Percentiles rank a stretch among this genome's conserved stretches.
Evolutionary conservation across 2,113 vertebrate genomes (phyloP).

Genomic region (Protobothrops flavoviridis): DNA sequence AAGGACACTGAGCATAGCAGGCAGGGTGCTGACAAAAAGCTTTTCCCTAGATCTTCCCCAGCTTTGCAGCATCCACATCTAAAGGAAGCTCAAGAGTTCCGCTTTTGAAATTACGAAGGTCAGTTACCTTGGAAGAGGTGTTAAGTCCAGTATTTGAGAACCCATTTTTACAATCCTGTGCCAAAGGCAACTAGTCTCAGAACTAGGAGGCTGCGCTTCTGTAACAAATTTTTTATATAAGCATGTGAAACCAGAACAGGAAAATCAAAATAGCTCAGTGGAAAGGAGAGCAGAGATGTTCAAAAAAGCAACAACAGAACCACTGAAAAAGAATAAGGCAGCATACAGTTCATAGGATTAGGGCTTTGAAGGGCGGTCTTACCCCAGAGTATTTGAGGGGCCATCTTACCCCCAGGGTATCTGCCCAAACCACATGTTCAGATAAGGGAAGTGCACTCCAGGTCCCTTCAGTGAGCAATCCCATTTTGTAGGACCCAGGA

Average conservation of each 20-base stretch:
- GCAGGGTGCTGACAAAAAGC: not conserved
- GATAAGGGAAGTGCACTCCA: not conserved
- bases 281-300: not conserved
- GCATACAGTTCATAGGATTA: not conserved
- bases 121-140: not conserved
- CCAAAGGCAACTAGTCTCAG: not conserved
- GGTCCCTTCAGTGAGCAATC: not conserved
- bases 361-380: not conserved
- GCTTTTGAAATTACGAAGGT: not conserved
- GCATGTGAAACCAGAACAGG: not conserved
- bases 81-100: not conserved
- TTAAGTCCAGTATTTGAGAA: not conserved
- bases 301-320: not conserved
- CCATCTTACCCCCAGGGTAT: not conserved
- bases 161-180: not conserved
- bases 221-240: not conserved
- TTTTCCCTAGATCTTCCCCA: not conserved
- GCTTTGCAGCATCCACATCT: not conserved
- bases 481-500: not conserved
- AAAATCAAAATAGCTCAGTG: not conserved
- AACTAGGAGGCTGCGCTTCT: not conserved
- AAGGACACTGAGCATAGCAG: no score
- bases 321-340: not conserved
- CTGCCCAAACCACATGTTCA: not conserved
- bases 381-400: no score